Evolutionary conservation across 2,888 invertebrate genomes (phyloP), one percentile per base, ranked within the genome.

Genomic region (Helicoverpa assulta): DNA sequence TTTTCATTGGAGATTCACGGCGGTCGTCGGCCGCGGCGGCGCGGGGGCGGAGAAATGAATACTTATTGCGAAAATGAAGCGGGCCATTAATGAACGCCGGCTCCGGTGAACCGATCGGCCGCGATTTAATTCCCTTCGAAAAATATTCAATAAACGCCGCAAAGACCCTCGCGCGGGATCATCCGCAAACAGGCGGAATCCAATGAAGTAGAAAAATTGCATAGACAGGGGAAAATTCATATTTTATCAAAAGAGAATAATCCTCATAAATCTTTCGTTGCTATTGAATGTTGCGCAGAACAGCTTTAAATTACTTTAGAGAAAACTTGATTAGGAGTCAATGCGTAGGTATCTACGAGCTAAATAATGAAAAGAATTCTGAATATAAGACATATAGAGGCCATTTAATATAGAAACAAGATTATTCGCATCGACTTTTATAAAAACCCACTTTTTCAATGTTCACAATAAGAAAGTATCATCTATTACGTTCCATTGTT

Each of bases 11-110:
- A 89, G 86, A 87, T 87, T 86, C 85, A 80, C 81, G 77, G 77
- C 82, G 75, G 56, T 73, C 74, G 77, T 78, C 76, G 72, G 71
- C 59, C 79, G 79, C 75, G 70, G 76, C 61, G 77, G 80, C 80
- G 77, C 84, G 83, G 80, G 84, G 82, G 83, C 83, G 88, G 86
- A 87, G 93, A 91, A 93, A 94, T 93, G 94, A 94, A 94, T 94
- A 94, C 94, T 94, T 94, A 95, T 95, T 94, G 93, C 93, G 92
- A 93, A 93, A 93, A 94, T 93, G 94, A 94, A 93, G 90, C 91
- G 89, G 79, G 80, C 87, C 87, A 93, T 93, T 94, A 94, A 94
- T 94, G 93, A 93, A 90, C 88, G 88, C 86, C 85, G 87, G 85
- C 88, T 90, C 87, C 89, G 87, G 82, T 87, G 89, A 91, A 91